Base-by-base conservation (phyloP, 2,888 invertebrate species). In the Apoda limacodes region DNA sequence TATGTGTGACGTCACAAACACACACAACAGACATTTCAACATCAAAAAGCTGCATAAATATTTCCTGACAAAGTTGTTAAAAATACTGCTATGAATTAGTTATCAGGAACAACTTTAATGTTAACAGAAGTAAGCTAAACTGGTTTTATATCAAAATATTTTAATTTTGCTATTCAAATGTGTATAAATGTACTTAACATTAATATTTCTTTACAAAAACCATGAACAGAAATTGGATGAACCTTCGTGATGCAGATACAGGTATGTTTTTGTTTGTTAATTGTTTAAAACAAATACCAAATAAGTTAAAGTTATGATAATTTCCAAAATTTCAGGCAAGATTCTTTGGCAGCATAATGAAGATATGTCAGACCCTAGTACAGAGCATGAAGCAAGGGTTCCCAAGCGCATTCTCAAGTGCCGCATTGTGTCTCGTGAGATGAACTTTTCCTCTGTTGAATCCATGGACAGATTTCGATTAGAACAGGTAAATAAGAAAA, bases 321-420 rank as follows among this genome's bases (percentile, higher is more conserved):
- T 12, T 22, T 15, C 9, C 12, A 23, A 5, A 25, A 4, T 58
- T 57, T 2, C 48, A 82, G 98, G 98, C 9, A 92, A 93, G 67
- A 87, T 98, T 37, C 83, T 98, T 15, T 99, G 98, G 98, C 97
- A 98, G 65, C 95, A 95, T 43, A 93, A 91, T 59, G 96, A 97
- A 62, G 98, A 99, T 65, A 83, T 99, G 87, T 92, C 96, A 5
- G 83, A 86, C 24, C 90, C 96, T 3, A 90, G 92, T 30, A 82
- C 88, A 13, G 97, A 97, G 65, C 97, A 98, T 66, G 95, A 95
- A 80, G 98, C 98, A 68, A 84, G 92, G 39, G 98, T 99, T 20
- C 98, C 99, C 1, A 98, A 98, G 59, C 90, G 91, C 56, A 97
- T 99, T 50, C 83, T 99, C 20, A 95, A 97, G 70, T 95, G 98